Evolutionary conservation across 2,888 invertebrate genomes (phyloP).

Genomic region (Ophion costatus): DNA sequence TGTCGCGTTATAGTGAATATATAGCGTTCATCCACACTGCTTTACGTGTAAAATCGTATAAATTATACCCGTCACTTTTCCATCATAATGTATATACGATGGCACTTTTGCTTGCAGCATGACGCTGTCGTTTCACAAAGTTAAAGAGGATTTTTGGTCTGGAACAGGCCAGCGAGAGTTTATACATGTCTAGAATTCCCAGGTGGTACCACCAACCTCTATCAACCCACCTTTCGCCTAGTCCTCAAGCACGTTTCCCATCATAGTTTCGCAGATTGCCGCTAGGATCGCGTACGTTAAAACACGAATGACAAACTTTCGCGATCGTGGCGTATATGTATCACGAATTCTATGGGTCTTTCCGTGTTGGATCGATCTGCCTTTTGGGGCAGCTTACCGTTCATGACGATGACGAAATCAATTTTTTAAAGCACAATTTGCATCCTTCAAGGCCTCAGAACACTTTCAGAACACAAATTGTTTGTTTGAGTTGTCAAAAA

Average conservation of each 20-base stretch:
- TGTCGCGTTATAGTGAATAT: not conserved
- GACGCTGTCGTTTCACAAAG: slow-evolving; percentile 58
- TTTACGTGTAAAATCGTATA: not conserved
- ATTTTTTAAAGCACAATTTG: too few species aligned
- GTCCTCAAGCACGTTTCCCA: slow-evolving; percentile 31
- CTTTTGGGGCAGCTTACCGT: too few species aligned
- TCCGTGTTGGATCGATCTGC: not conserved
- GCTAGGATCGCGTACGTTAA: slow-evolving; percentile 32
- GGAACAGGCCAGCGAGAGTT: slow-evolving; percentile 43
- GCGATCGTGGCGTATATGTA: slow-evolving; percentile 23
- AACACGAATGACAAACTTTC: slow-evolving; percentile 42
- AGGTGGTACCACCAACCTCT: not conserved
- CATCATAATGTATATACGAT: not conserved
- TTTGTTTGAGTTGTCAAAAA: too few species aligned
- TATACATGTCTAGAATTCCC: slow-evolving; percentile 36
- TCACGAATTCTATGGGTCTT: slow-evolving; percentile 2
- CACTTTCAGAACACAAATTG: not conserved
- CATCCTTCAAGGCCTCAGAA: too few species aligned
- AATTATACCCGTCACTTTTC: slow-evolving; percentile 13
- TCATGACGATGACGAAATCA: too few species aligned
- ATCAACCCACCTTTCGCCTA: slow-evolving; percentile 22
- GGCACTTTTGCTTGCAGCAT: slow-evolving; percentile 28
- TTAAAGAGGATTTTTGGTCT: slow-evolving; percentile 58
- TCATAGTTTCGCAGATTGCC: slow-evolving; percentile 46
- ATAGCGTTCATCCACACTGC: not conserved